Evolutionary conservation across 2,888 invertebrate species (phyloP).

Genomic region (Homarus gammarus): DNA sequence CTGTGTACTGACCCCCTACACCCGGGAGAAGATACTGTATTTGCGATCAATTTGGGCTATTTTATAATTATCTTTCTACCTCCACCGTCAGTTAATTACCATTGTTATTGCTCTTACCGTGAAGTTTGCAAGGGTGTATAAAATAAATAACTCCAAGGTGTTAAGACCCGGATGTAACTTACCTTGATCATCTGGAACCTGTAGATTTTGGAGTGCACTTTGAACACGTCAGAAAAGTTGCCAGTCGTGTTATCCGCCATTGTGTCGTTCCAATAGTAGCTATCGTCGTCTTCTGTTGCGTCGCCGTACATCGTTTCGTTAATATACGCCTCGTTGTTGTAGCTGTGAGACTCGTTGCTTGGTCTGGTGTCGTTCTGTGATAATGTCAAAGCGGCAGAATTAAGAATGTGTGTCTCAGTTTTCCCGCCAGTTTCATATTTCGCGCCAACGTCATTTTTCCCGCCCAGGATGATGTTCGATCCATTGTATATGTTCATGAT

Average conservation of each 20-base stretch:
- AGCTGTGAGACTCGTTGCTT: not conserved
- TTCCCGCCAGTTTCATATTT: not conserved
- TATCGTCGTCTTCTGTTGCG: not conserved
- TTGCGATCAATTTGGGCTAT: no score
- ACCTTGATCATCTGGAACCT: constrained; percentile 41
- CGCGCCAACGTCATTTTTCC: not conserved
- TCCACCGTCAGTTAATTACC: no score
- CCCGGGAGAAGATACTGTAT: no score
- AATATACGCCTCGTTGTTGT: not conserved
- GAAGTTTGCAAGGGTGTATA: no score
- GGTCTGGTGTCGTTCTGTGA: not conserved
- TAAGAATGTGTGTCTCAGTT: not conserved
- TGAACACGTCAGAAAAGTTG: constrained; percentile 11
- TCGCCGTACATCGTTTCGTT: not conserved
- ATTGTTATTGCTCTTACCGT: no score
- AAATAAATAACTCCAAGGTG: no score
- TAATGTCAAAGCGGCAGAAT: no score
- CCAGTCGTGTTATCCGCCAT: not conserved
- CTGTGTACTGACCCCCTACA: no score
- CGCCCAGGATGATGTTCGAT: not conserved
- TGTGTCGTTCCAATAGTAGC: not conserved
- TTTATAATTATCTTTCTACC: no score
- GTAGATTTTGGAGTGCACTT: not conserved
- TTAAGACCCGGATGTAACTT: not conserved
- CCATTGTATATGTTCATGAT: not conserved